Percentiles rank a stretch among this genome's conserved stretches.
phyloP scores from a whole-genome alignment of 2,797 vertebrate species.

The Halcyon chelicuti region DNA sequence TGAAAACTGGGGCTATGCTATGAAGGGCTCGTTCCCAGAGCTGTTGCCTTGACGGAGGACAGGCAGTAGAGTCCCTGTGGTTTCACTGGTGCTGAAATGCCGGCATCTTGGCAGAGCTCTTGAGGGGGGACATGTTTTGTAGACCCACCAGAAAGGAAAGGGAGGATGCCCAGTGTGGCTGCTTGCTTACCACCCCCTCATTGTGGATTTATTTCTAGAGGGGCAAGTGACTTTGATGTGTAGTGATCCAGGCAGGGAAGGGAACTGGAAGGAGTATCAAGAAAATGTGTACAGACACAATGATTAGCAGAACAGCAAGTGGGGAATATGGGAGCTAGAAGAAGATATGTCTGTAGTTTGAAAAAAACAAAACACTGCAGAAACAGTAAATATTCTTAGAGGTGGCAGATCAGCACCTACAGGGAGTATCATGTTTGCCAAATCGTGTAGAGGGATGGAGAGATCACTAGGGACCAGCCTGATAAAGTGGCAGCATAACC shows the following conservation, averaged over 20 bases:
- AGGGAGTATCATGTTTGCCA: neutral
- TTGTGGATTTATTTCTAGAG: neutral
- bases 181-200: fast-evolving
- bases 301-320: neutral
- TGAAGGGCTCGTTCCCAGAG: neutral
- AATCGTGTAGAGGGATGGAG: neutral
- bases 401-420: neutral
- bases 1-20: neutral
- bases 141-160: neutral
- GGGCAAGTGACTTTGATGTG: fast-evolving
- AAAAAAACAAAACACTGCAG: fast-evolving
- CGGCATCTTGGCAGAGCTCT: neutral
- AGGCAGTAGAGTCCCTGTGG: neutral
- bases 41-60: neutral
- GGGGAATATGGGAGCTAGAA: neutral
- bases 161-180: neutral
- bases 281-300: neutral
- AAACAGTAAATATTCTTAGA: neutral
- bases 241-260: neutral
- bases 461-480: neutral
- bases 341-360: neutral
- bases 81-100: neutral
- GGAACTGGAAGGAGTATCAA: neutral
- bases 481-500: neutral
- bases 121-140: neutral